phyloP scores from a whole-genome alignment of 2,113 vertebrate genomes.

The Ellobius talpinus region DNA sequence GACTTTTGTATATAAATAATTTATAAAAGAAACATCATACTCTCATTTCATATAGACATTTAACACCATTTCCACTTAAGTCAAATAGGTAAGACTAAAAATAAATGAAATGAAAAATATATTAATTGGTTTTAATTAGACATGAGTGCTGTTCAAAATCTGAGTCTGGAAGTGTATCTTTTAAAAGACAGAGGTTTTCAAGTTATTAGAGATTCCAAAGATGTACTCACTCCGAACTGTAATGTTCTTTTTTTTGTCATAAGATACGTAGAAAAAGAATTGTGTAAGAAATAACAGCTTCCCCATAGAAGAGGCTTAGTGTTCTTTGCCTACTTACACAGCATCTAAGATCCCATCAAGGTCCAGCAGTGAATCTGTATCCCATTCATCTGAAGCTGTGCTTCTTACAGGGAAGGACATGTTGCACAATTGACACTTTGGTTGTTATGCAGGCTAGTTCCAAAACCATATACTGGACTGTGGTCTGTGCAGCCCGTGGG shows the following conservation, averaged over 20 bases:
- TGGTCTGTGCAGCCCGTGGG: background rate
- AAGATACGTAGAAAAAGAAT: background rate
- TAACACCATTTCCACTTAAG: constrained; percentile 15
- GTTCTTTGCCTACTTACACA: background rate
- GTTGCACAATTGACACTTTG: background rate
- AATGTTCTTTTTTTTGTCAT: constrained; percentile 10
- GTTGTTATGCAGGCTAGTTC: background rate
- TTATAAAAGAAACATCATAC: constrained; percentile 47
- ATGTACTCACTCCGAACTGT: background rate
- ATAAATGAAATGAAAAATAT: constrained; percentile 25
- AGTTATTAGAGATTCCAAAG: background rate
- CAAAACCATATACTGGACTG: background rate
- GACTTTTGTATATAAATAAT: constrained; percentile 44
- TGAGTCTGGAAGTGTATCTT: background rate
- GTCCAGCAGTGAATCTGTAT: background rate
- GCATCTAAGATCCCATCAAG: background rate
- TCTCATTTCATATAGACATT: background rate
- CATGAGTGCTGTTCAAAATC: background rate
- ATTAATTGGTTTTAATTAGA: constrained; percentile 20
- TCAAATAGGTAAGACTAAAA: constrained; percentile 28
- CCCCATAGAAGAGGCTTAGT: background rate
- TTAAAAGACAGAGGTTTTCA: background rate
- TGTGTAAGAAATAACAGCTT: background rate
- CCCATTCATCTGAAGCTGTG: background rate
- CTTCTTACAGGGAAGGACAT: background rate